Percentiles rank a stretch among this genome's conserved stretches.
Evolutionary conservation across 1,140 invertebrate species (phyloP).

Genomic region (Caligus rogercresseyi): DNA sequence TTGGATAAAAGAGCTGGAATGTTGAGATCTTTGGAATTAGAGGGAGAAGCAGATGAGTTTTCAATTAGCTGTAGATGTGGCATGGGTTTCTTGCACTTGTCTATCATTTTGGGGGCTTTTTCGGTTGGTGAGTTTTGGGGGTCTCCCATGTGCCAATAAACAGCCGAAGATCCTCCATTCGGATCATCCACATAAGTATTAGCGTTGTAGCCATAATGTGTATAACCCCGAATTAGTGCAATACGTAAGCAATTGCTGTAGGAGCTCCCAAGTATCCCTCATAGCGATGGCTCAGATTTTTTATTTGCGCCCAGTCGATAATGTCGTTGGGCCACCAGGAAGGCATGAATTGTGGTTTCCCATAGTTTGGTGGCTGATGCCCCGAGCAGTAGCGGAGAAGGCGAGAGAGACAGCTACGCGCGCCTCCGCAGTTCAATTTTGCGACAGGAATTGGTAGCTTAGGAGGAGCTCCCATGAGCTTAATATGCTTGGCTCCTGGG

Average conservation of each 20-base stretch:
- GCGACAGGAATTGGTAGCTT: constrained; percentile 8
- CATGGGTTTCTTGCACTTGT: not conserved
- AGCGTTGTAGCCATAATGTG: constrained; percentile 5
- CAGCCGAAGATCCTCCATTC: not conserved
- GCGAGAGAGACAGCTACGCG: not conserved
- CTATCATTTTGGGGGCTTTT: not conserved
- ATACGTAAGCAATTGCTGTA: constrained; percentile 17
- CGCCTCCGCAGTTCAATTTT: constrained; percentile 15
- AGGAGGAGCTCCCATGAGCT: not conserved
- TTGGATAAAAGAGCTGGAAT: not conserved
- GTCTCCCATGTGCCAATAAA: not conserved
- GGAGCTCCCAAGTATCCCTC: constrained; percentile 5
- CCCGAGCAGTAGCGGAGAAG: not conserved
- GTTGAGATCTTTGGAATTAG: not conserved
- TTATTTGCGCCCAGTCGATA: constrained; percentile 17
- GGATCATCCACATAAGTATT: constrained; percentile 8
- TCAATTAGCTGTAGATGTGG: not conserved
- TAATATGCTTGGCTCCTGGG: not conserved
- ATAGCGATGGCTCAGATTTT: constrained; percentile 17
- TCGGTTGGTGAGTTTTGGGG: not conserved
- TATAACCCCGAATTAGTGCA: constrained; percentile 9
- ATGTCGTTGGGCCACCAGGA: constrained; percentile 18
- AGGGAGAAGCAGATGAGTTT: not conserved
- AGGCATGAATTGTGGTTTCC: constrained; percentile 7
- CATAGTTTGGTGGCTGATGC: constrained; percentile 9